Conservation (phyloP, 2,797 vertebrate genomes). For the Clarias laeviceps region DNA sequence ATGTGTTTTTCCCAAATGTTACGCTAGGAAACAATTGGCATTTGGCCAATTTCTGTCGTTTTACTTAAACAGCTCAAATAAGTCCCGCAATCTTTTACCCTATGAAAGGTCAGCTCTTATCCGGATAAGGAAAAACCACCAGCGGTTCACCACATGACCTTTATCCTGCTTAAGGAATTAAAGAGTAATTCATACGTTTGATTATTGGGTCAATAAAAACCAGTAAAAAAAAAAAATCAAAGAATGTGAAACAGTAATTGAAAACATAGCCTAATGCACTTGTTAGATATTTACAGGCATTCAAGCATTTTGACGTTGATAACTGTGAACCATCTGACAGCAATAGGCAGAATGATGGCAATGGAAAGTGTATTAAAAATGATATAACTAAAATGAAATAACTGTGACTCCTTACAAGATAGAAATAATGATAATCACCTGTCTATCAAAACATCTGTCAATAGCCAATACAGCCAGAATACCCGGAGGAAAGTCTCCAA, state of each 20-base stretch:
- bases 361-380: background rate
- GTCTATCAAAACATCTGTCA: too few species aligned
- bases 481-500: too few species aligned
- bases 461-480: too few species aligned
- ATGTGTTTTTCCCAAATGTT: background rate
- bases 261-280: background rate
- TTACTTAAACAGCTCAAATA: conserved; percentile 7
- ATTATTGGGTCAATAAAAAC: conserved; percentile 11
- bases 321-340: background rate
- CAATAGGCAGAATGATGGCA: too few species aligned
- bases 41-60: conserved; percentile 7
- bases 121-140: background rate
- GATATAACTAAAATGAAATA: background rate
- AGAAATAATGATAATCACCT: background rate
- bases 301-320: background rate
- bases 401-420: background rate
- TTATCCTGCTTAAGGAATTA: conserved; percentile 4
- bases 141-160: background rate
- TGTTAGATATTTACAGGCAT: background rate
- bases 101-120: conserved; percentile 18
- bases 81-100: background rate
- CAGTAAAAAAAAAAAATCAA: background rate
- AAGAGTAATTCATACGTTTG: background rate
- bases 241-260: background rate
- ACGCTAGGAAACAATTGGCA: background rate